phyloP scores from a whole-genome alignment of 2,113 vertebrate genomes.

The mouse (Mus musculus) region DNA sequence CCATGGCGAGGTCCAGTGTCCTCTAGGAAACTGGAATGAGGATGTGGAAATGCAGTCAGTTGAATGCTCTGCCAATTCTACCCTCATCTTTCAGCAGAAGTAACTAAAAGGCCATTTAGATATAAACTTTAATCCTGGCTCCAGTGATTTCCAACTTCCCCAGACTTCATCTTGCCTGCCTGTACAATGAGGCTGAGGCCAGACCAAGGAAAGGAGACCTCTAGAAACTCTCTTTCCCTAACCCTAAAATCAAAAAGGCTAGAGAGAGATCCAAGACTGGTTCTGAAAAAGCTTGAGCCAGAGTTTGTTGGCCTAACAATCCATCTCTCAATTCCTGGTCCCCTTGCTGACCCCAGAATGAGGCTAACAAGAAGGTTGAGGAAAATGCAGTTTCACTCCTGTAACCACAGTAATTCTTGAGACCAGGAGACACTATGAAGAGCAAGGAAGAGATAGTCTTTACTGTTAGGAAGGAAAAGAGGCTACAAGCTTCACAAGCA shows the following conservation, averaged over 20 bases:
- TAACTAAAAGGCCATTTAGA: background rate
- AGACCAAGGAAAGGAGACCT: background rate
- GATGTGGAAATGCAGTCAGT: background rate
- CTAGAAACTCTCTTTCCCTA: background rate
- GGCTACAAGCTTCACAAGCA: rapidly evolving
- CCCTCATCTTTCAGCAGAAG: background rate
- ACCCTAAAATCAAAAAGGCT: too few species aligned
- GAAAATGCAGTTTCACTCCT: background rate
- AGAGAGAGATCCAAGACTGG: background rate
- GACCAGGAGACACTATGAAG: background rate
- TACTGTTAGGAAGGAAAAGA: background rate
- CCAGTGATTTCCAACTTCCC: background rate
- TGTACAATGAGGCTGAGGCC: background rate
- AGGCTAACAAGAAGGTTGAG: background rate
- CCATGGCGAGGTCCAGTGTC: background rate
- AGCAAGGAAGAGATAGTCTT: background rate
- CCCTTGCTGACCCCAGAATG: background rate
- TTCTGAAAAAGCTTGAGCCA: background rate
- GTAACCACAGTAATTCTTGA: background rate
- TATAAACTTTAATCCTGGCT: background rate
- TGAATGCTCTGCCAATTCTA: background rate
- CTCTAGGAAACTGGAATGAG: background rate
- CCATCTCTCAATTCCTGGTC: background rate
- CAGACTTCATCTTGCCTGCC: background rate
- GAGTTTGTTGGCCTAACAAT: too few species aligned